These are phyloP conservation scores for Galeopterus variegatus DNA, from an alignment of 2,113 vertebrate species.

Conservation along the genomic window DNA sequence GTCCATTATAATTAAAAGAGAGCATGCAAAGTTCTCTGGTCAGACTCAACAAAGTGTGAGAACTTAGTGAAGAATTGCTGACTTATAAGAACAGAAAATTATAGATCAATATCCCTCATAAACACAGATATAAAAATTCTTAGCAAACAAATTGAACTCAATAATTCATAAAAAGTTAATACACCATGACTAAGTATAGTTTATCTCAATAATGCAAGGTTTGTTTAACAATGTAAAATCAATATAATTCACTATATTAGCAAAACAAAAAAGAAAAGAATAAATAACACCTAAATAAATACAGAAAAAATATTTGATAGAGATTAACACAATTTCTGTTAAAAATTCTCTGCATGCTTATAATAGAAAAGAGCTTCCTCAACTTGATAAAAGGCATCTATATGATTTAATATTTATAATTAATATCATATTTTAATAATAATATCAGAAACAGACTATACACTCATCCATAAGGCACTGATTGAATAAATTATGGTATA, in stretches of 20 bases:
- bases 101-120: neutral
- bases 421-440: neutral
- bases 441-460: neutral
- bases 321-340: neutral
- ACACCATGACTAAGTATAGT: neutral
- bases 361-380: neutral
- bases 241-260: neutral
- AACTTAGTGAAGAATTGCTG: neutral
- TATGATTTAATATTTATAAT: conserved; percentile 10
- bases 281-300: neutral
- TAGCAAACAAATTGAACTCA: neutral
- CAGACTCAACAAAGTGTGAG: neutral
- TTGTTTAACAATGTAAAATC: conserved; percentile 11
- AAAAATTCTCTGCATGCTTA: neutral
- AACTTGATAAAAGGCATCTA: neutral
- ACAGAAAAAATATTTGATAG: neutral
- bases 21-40: neutral
- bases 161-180: conserved; percentile 18
- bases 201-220: neutral
- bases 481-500: neutral
- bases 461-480: neutral
- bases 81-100: conserved; percentile 28
- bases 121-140: neutral
- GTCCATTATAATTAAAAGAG: neutral
- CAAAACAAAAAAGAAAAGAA: neutral